Conservation (phyloP, 2,797 vertebrate species). For the Salmo trutta region DNA sequence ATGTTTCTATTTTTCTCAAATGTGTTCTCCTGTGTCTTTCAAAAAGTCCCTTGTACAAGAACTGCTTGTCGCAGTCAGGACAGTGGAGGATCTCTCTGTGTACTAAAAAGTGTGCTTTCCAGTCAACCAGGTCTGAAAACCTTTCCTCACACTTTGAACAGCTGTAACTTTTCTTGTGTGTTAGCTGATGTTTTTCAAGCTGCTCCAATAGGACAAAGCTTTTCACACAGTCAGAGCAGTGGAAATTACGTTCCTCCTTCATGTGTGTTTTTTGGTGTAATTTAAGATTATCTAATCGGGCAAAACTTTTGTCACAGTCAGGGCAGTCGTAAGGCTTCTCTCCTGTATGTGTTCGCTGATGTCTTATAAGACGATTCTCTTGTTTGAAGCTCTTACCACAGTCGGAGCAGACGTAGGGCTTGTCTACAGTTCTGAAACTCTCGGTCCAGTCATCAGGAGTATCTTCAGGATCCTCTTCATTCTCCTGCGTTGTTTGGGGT, state of each 20-base stretch:
- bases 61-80: background rate
- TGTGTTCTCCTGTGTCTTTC: background rate
- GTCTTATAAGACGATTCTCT: background rate
- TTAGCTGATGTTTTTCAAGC: background rate
- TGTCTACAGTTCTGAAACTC: background rate
- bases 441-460: background rate
- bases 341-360: background rate
- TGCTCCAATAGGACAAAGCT: constrained; percentile 1
- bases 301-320: background rate
- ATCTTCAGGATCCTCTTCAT: background rate
- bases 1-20: background rate
- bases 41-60: background rate
- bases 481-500: background rate
- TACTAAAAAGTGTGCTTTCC: background rate
- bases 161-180: background rate
- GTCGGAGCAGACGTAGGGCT: background rate
- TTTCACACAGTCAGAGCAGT: background rate
- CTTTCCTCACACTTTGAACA: constrained; percentile 1
- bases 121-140: constrained; percentile 1
- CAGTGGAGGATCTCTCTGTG: background rate
- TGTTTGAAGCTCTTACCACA: background rate
- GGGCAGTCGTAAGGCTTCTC: background rate
- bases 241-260: constrained; percentile 1
- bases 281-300: background rate
- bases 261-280: background rate